These are phyloP conservation scores for Synanthedon tipuliformis DNA, from an alignment of 2,888 invertebrate species.

Conservation along the genomic window DNA sequence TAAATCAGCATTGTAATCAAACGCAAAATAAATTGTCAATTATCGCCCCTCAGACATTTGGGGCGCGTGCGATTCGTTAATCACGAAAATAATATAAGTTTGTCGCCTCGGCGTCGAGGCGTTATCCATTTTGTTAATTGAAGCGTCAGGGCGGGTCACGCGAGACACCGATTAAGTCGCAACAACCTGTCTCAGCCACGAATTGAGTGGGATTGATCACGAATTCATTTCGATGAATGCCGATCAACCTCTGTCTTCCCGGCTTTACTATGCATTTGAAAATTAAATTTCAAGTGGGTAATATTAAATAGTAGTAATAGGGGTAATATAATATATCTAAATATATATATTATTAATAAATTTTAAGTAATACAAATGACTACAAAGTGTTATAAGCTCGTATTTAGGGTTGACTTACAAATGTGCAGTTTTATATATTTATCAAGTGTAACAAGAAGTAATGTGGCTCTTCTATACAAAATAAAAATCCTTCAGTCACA, in stretches of 20 bases:
- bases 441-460: too few species aligned
- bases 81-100: slow-evolving; percentile 16
- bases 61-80: slow-evolving; percentile 14
- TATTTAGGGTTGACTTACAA: too few species aligned
- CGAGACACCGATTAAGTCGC: slow-evolving; percentile 35
- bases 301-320: too few species aligned
- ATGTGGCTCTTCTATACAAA: too few species aligned
- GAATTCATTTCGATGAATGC: slow-evolving; percentile 40
- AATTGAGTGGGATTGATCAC: slow-evolving; percentile 46
- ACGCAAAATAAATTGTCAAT: slow-evolving; percentile 9
- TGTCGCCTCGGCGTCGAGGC: slow-evolving; percentile 26
- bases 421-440: too few species aligned
- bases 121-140: slow-evolving; percentile 60
- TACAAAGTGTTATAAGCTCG: too few species aligned
- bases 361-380: too few species aligned
- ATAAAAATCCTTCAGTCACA: too few species aligned
- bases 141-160: slow-evolving; percentile 42
- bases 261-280: slow-evolving; percentile 3
- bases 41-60: slow-evolving; percentile 8
- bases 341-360: too few species aligned
- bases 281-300: too few species aligned
- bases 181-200: slow-evolving; percentile 3
- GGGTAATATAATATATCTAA: too few species aligned
- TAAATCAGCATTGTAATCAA: slow-evolving; percentile 8
- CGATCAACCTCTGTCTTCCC: slow-evolving; percentile 5